phyloP scores from a whole-genome alignment of 2,113 vertebrate species.

The Podilymbus podiceps region DNA sequence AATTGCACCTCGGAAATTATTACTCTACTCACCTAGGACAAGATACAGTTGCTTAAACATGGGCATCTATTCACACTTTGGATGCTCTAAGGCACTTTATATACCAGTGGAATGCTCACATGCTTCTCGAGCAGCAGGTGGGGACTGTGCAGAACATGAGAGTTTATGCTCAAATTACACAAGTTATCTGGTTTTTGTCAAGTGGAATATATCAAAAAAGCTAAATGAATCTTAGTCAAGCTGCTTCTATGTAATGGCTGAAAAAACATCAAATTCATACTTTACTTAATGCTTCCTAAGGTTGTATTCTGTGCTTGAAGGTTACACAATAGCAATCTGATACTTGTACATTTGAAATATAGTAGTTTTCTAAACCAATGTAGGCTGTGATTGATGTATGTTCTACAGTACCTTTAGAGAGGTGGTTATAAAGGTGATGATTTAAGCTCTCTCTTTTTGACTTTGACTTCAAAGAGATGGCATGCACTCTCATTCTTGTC shows the following conservation, averaged over 20 bases:
- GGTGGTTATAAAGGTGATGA: background rate
- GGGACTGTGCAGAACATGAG: background rate
- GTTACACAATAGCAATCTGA: background rate
- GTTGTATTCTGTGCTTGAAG: background rate
- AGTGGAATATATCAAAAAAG: background rate
- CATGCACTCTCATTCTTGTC: background rate
- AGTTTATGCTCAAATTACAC: background rate
- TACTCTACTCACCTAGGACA: background rate
- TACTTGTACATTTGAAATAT: accelerated
- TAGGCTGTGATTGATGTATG: background rate
- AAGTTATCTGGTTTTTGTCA: background rate
- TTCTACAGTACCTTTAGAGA: background rate
- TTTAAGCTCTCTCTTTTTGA: background rate
- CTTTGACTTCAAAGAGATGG: background rate
- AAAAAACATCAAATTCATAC: background rate
- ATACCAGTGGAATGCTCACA: background rate
- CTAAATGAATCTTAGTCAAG: background rate
- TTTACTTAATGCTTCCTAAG: background rate
- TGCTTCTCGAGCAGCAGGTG: background rate
- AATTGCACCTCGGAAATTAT: background rate
- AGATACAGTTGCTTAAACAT: background rate
- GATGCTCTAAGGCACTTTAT: background rate
- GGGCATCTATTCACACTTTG: background rate
- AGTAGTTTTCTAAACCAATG: background rate
- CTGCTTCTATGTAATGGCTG: background rate